Conservation (phyloP, 2,113 vertebrate genomes). For the Prolemur simus region DNA sequence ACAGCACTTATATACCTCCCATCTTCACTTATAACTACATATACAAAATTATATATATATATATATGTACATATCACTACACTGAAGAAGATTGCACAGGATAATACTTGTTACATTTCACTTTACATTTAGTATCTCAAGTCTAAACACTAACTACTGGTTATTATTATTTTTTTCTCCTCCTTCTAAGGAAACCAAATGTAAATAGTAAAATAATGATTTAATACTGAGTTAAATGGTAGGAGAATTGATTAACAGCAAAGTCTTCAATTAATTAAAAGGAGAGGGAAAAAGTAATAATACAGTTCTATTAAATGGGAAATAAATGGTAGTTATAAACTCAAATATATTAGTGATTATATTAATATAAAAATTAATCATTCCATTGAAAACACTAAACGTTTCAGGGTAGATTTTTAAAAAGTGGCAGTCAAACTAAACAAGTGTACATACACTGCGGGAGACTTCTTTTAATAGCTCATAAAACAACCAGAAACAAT, state of each 20-base stretch:
- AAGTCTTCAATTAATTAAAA: neutral
- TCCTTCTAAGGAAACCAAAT: neutral
- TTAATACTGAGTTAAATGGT: neutral
- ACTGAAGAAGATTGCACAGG: neutral
- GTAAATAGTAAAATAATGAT: neutral
- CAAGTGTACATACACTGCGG: neutral
- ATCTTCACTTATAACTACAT: neutral
- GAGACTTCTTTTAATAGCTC: neutral
- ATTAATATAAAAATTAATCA: neutral
- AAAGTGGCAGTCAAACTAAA: neutral
- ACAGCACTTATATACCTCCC: neutral
- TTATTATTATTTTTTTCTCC: neutral
- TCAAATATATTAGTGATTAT: neutral
- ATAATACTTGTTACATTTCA: neutral
- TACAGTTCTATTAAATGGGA: neutral
- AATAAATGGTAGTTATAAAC: neutral
- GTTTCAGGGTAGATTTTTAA: neutral
- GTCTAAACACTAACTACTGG: neutral
- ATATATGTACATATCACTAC: fast-evolving
- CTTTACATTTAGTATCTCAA: neutral
- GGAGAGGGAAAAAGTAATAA: neutral
- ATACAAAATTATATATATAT: neutral
- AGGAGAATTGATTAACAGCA: neutral
- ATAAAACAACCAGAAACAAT: neutral
- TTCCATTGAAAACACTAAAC: neutral